Base-by-base conservation (phyloP, 2,113 vertebrate species). In the Phocoena phocoena region DNA sequence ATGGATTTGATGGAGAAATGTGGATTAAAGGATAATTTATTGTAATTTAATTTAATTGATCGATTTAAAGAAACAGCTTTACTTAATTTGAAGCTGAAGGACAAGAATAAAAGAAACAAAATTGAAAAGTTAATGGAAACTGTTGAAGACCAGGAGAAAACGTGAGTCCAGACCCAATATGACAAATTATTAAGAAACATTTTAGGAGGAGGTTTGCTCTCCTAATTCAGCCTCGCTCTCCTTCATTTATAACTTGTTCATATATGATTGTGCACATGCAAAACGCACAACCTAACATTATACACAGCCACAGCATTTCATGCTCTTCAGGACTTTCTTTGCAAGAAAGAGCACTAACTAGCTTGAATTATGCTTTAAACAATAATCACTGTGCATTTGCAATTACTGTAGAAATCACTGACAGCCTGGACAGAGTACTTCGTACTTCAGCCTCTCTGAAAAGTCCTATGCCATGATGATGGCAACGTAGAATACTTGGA, bases 71-170 rank as follows among this genome's bases (percentile, higher is more conserved):
- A 88, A 84, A 79, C 3, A 71, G 20, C 20, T 73, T 93, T 8
- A 80, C 41, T 85, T 84, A 28, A 28, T 74, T 33, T 76, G 50
- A 94, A 85, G 47, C 53, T 26, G 36, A 87, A 90, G 38, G 62
- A 65, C 5, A 60, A 95, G 68, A 80, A 88, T 50, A 85, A 90
- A 95, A 81, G 28, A 93, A 93, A 58, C 38, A 79, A 94, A 74
- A 47, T 15, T 82, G 21, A 68, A 71, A 77, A 71, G 47, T 58
- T 71, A 33, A 60, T 70, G 25, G 80, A 90, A 90, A 82, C 20
- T 58, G 38, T 6, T 26, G 13, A 71, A 82, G 53, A 77, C 44
- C 26, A 90, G 33, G 44, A 82, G 93, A 82, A 82, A 68, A 85
- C 33, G 28, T 63, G 88, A 62, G 70, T 96, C 88, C n/a, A 85